Evolutionary conservation across 2,797 vertebrate genomes (phyloP), one percentile per base, ranked within the genome.

Genomic region (Mormyrus hasselquistii): DNA sequence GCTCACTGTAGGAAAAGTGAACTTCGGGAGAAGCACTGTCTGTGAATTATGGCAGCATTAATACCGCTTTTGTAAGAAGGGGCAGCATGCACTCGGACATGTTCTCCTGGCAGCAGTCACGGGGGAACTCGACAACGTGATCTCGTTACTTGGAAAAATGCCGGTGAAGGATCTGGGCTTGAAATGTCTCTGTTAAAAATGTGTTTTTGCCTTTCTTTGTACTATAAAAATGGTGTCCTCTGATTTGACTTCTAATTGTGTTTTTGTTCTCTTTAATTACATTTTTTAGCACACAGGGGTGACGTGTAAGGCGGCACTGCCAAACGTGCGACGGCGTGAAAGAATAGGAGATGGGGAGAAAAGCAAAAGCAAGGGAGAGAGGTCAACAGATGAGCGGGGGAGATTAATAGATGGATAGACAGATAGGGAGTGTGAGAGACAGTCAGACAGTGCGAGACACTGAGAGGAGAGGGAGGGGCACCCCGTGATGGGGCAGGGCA

Each of bases 401-500:
- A 88, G 50, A 53, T 1, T n/a, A 49, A 79, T 25, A 88, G 41
- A 41, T 38, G 82, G 86, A 89, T n/a, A 73, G 69, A 89, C 12
- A 84, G 76, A 65, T 5, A 8, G 57, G 34, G 10, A 55, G 25
- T 22, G 29, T 1, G 49, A 76, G 47, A 86, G 44, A 79, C 16
- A 41, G 69, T 12, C 53, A 55, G 89, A 85, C n/a, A 62, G 85
- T 89, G 53, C n/a, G 10, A 79, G 65, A 1, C 3, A 85, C 87
- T 9, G 69, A 83, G 57, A 83, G 90, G 89, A 29, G 25, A 90
- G 44, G 10, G 88, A 91, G 76, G 89, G 89, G 34, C 49, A 34
- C 34, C 69, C 14, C 0, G 5, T 6, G 14, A 76, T 76, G 14
- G 89, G 73, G 25, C 89, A 90, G 62, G 92, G 92, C 90, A 9